phyloP scores from a whole-genome alignment of 2,797 vertebrate species.

The Argentina silus region DNA sequence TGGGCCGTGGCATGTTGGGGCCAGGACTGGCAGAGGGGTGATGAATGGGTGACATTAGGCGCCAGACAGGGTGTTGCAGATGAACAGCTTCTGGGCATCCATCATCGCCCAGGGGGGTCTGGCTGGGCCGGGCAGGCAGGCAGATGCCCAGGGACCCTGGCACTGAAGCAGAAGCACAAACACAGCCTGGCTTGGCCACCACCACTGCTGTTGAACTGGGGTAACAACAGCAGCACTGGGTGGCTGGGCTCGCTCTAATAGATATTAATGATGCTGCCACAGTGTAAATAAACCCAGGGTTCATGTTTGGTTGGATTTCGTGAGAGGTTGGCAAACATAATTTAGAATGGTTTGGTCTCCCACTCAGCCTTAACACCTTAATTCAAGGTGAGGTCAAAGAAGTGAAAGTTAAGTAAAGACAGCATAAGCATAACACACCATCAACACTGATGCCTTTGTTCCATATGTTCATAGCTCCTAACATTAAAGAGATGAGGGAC shows the following conservation, averaged over 20 bases:
- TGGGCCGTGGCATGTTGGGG: neutral
- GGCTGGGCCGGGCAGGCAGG: constrained; percentile 23
- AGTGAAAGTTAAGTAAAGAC: too few species aligned
- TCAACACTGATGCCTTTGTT: too few species aligned
- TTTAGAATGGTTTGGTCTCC: neutral
- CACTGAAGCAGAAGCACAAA: neutral
- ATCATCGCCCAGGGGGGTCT: constrained; percentile 45
- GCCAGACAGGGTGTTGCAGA: constrained; percentile 41
- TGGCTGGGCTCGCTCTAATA: neutral
- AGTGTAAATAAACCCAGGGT: neutral
- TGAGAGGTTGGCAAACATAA: neutral
- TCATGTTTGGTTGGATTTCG: neutral
- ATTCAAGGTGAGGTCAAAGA: too few species aligned
- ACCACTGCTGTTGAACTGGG: too few species aligned
- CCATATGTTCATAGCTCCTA: too few species aligned
- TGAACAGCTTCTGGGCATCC: constrained; percentile 38
- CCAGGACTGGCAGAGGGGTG: constrained; percentile 28
- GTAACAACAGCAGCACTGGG: neutral
- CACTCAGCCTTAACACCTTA: too few species aligned
- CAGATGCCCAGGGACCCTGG: constrained; percentile 22
- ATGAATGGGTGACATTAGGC: constrained; percentile 58
- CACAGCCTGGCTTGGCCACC: neutral
- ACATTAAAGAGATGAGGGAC: too few species aligned
- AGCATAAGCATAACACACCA: too few species aligned
- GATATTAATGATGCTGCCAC: neutral